Evolutionary conservation across 1,140 invertebrate genomes (phyloP), one percentile per base, ranked within the genome.

Genomic region (Diabrotica virgifera): DNA sequence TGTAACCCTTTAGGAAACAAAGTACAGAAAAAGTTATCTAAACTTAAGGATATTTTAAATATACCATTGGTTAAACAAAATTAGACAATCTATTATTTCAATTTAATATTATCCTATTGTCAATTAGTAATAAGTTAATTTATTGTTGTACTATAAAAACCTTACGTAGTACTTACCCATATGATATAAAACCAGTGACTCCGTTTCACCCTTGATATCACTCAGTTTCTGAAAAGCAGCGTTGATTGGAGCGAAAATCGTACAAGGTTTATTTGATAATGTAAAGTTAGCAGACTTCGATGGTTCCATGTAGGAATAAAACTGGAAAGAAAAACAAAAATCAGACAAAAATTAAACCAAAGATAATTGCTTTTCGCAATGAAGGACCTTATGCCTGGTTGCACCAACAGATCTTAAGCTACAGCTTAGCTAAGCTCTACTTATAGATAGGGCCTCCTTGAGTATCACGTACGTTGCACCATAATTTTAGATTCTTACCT

Each of bases 221-320:
- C 85, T 85, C 6, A 54, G 36, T 52, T 84, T 84, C 77, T 92
- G 88, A 78, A 92, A 92, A 37, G 90, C 90, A 69, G 85, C 82
- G 78, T 93, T 92, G 37, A 88, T 90, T 7, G 91, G 90, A 54
- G 90, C 90, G 73, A 92, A 92, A 63, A 92, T 80, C 5, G 90
- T 92, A 71, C 90, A 84, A 71, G 86, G 84, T 64, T 89, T 83
- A 72, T 86, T 84, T 70, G 85, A 81, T 11, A 92, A 77, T 13
- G 87, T 88, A 35, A 82, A 82, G 67, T 90, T 91, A 11, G 88
- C 89, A 36, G 88, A 79, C 59, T 80, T 77, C 74, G 86, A 89
- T n/a, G 82, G 79, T 70, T 90, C 87, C 75, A 92, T 70, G 37
- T 90, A 77, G 24, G 84, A 81, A 70, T 89, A 86, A 74, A 92